Conservation (phyloP, 2,797 vertebrate genomes). For the Enteromius mattozi region DNA sequence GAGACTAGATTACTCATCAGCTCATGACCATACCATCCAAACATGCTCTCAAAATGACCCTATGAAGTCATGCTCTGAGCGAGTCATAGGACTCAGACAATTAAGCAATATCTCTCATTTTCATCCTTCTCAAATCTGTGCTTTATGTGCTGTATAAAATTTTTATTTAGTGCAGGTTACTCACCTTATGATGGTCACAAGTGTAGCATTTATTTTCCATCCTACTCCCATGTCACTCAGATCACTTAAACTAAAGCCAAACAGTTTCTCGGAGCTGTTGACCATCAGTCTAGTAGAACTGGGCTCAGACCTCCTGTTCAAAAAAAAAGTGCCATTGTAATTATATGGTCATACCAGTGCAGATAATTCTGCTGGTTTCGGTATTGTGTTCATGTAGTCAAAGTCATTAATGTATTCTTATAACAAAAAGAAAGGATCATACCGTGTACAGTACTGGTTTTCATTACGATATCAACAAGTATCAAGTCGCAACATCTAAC, state of each 20-base stretch:
- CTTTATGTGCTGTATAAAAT: background rate
- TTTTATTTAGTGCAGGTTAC: conserved; percentile 23
- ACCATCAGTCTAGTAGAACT: conserved; percentile 82
- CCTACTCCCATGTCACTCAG: conserved; percentile 76
- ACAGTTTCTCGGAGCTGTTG: conserved; percentile 81
- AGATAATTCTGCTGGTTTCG: background rate
- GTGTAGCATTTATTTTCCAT: conserved; percentile 86
- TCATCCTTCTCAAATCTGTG: background rate
- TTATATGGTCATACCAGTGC: background rate
- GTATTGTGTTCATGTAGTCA: background rate
- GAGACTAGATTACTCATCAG: background rate
- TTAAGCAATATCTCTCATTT: background rate
- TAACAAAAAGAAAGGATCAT: background rate
- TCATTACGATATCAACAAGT: background rate
- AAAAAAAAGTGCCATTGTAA: background rate
- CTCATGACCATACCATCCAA: background rate
- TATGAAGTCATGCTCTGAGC: background rate
- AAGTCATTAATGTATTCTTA: background rate
- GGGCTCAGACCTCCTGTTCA: conserved; percentile 81
- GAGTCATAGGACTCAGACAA: background rate
- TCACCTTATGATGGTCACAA: conserved; percentile 87
- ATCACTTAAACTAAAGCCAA: conserved; percentile 75
- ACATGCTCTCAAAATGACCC: background rate
- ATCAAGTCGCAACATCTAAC: background rate
- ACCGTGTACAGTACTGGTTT: background rate